These are phyloP conservation scores for Myrmecobius fasciatus DNA, from an alignment of 2,113 vertebrate species.

Conservation along the genomic window DNA sequence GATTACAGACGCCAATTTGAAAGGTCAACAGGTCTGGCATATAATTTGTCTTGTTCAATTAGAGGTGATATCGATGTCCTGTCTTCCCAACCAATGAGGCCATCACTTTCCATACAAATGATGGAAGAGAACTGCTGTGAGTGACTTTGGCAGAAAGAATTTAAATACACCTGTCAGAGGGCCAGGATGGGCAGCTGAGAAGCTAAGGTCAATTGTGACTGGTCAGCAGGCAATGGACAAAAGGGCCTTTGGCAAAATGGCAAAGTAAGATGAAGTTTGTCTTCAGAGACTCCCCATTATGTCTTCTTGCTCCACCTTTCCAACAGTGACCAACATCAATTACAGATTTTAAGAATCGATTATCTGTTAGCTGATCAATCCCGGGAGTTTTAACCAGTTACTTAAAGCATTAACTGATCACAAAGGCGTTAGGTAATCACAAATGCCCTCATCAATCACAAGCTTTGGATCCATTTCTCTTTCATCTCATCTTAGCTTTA, in stretches of 20 bases:
- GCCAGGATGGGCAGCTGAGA: neutral
- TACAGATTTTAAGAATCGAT: neutral
- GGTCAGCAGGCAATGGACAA: neutral
- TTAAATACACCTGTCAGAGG: slow-evolving; percentile 36
- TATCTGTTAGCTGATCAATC: neutral
- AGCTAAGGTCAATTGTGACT: neutral
- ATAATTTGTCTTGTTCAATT: slow-evolving; percentile 73
- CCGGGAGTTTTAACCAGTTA: neutral
- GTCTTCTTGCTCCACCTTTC: neutral
- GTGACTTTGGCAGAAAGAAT: slow-evolving; percentile 12
- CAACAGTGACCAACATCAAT: neutral
- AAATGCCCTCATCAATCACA: neutral
- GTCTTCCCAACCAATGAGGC: slow-evolving; percentile 42
- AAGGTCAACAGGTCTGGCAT: slow-evolving; percentile 68
- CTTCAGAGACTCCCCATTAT: neutral
- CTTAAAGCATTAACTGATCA: neutral
- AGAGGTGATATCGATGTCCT: slow-evolving; percentile 54
- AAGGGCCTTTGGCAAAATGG: neutral
- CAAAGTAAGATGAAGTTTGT: neutral
- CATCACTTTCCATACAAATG: slow-evolving; percentile 64
- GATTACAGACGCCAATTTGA: slow-evolving; percentile 62
- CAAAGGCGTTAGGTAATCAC: neutral
- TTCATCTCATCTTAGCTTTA: neutral
- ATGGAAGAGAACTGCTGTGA: slow-evolving; percentile 47
- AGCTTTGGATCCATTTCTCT: neutral